A percentile compares a stretch with the other conserved stretches of the same genome.
These are phyloP conservation scores for Lasioglossum calceatum DNA, from an alignment of 2,888 invertebrate genomes.

Conservation along the genomic window DNA sequence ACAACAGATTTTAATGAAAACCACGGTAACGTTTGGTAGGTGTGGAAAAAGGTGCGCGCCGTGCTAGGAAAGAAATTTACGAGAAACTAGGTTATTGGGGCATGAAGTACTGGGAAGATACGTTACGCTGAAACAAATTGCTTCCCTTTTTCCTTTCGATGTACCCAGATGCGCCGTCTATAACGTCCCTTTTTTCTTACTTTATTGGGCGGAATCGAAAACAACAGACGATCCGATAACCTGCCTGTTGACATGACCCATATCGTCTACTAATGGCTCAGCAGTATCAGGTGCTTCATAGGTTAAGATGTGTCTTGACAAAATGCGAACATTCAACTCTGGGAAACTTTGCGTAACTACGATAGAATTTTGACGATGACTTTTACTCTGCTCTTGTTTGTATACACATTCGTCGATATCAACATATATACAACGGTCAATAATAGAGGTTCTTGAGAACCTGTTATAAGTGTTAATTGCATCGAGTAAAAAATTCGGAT, in stretches of 20 bases:
- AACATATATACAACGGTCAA: too few relatives aligned
- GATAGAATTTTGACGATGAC: too few relatives aligned
- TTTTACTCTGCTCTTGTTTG: too few relatives aligned
- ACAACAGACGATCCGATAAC: slow-evolving; percentile 18
- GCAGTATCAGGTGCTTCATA: background rate
- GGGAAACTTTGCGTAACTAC: too few relatives aligned
- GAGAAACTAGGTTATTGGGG: slow-evolving; percentile 58
- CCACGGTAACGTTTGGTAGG: background rate
- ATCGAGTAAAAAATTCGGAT: too few relatives aligned
- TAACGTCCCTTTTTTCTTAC: slow-evolving; percentile 24
- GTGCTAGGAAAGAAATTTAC: slow-evolving; percentile 58
- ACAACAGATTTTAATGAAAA: slow-evolving; percentile 38
- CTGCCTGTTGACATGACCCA: background rate
- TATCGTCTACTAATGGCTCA: background rate
- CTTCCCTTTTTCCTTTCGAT: slow-evolving; percentile 35
- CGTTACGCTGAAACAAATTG: slow-evolving; percentile 63
- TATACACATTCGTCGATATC: too few relatives aligned
- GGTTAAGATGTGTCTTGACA: background rate
- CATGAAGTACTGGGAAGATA: slow-evolving; percentile 54
- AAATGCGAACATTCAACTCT: background rate
- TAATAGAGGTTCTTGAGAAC: too few relatives aligned
- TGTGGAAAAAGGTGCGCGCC: slow-evolving; percentile 17
- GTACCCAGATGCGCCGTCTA: slow-evolving; percentile 18
- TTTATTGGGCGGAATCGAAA: slow-evolving; percentile 1
- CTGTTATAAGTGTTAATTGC: too few relatives aligned